These are phyloP conservation scores for Odiellus spinosus DNA, from an alignment of 2,888 invertebrate genomes.

Conservation along the genomic window DNA sequence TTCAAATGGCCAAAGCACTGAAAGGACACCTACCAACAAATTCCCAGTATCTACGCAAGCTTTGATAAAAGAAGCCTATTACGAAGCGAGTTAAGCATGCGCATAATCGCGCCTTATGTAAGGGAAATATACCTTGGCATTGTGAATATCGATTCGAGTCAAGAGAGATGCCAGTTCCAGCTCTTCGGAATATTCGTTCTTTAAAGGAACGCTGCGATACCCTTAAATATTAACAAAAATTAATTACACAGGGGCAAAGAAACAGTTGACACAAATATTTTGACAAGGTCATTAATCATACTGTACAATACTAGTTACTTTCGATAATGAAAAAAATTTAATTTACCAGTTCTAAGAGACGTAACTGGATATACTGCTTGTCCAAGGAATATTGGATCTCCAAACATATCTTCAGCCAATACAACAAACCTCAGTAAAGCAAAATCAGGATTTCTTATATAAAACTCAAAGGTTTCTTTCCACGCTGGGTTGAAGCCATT, in stretches of 20 bases:
- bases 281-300: no score
- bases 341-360: conserved; percentile 24
- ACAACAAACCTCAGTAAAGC: conserved; percentile 69
- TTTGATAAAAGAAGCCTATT: conserved; percentile 1
- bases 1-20: not conserved
- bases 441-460: conserved; percentile 60
- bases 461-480: conserved; percentile 73
- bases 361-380: conserved; percentile 80
- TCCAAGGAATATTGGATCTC: conserved; percentile 88
- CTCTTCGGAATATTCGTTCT: conserved; percentile 80
- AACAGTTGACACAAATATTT: no score
- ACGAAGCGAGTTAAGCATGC: not conserved
- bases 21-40: not conserved
- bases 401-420: conserved; percentile 93
- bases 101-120: not conserved
- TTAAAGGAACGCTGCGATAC: conserved; percentile 75
- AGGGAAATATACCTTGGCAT: conserved; percentile 30
- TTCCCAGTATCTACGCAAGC: not conserved
- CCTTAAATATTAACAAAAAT: no score
- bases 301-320: no score
- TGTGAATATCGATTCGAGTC: conserved; percentile 54
- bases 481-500: conserved; percentile 88
- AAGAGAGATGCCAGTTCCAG: conserved; percentile 77
- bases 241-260: no score
- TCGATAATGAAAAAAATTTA: not conserved